Percentiles rank a stretch among this genome's conserved stretches.
Conservation (phyloP, 2,113 vertebrate species). For the Cygnus buccinator region DNA sequence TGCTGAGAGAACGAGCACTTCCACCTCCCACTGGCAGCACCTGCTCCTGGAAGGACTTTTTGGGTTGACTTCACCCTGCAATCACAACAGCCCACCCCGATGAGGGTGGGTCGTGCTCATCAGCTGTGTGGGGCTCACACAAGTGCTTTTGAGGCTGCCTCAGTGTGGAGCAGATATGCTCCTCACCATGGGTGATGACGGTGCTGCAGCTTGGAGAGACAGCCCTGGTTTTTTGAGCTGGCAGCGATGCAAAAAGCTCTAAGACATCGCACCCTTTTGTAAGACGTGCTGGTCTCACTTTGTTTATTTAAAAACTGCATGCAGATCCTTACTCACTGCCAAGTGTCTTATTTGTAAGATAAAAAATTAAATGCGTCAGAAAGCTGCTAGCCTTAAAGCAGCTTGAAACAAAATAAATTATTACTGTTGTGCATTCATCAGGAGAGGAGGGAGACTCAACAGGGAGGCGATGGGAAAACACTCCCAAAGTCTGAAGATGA, state of each 20-base stretch:
- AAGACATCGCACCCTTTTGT: fast-evolving
- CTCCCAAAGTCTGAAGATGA: neutral
- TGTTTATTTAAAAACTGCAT: neutral
- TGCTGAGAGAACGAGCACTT: neutral
- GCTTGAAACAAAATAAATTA: neutral
- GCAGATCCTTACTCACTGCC: neutral
- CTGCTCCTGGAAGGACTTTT: neutral
- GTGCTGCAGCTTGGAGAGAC: too few species aligned
- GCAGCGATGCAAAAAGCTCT: neutral
- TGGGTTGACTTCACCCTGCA: neutral
- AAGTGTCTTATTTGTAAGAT: neutral
- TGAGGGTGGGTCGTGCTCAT: neutral
- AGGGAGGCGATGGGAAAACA: neutral
- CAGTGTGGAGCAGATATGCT: neutral
- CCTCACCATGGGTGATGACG: neutral
- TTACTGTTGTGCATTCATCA: neutral
- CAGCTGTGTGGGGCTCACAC: neutral
- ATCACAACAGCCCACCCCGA: neutral
- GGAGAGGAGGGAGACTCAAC: neutral
- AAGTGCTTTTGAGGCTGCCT: neutral
- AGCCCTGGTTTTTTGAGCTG: neutral
- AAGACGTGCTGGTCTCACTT: neutral
- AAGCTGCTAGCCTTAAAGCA: neutral
- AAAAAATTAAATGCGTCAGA: neutral
- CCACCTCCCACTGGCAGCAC: neutral